Base-by-base conservation (phyloP, 2,797 vertebrate species). In the Micrastur ruficollis region DNA sequence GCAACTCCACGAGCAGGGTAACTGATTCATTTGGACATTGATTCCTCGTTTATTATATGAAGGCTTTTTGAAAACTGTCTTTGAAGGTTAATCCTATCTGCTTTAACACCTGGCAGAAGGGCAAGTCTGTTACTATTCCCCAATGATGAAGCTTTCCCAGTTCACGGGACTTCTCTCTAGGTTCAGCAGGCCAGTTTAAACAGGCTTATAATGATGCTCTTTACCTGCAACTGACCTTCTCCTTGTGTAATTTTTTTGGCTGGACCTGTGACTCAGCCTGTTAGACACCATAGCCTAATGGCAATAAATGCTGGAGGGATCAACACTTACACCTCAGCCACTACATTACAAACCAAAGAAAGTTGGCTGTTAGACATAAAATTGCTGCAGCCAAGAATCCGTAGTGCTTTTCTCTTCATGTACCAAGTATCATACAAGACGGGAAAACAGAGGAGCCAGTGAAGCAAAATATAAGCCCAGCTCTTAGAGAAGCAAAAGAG, bases 161-260 rank as follows among this genome's bases (percentile, higher is more conserved):
- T 31, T 80, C 71, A 66, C 22, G 12, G 17, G 8, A 31, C 15
- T 76, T 84, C 12, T 83, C 52, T 74, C 53, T 66, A 32, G 44
- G n/a, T 31, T 80, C 56, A 85, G 34, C 52, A 56, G 56, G 15
- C 29, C 65, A 74, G n/a, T 78, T 89, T 89, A 80, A 90, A 65
- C 38, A 85, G 49, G 40, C 76, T 65, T 73, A 38, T 59, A 94
- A 75, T 34, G 7, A 71, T 47, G 12, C 8, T 72, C 46, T 91
- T 93, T 67, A 89, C 89, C 92, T 90, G 56, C 40, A 87, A 53
- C 20, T 94, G 91, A 96, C 94, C 86, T 94, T 86, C 44, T 86
- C 38, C 36, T 74, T 62, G 66, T 32, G 50, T 47, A 89, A 86
- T 8, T 14, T 71, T 76, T 89, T 79, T 81, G 34, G 49, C 74